phyloP scores from a whole-genome alignment of 2,113 vertebrate genomes.

The Psilopogon haemacephalus region DNA sequence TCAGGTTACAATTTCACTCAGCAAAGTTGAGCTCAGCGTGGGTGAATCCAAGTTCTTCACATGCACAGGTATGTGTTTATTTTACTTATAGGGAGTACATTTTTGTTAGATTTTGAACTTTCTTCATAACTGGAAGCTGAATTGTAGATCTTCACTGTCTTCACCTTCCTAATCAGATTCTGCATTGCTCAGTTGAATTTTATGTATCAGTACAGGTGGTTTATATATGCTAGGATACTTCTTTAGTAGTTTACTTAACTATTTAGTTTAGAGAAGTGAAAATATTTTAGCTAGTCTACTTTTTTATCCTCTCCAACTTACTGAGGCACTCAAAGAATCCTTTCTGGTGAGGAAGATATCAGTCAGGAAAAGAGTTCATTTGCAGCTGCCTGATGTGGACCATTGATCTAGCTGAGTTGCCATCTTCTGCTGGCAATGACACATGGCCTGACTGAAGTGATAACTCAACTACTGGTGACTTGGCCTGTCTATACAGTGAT shows the following conservation, averaged over 20 bases:
- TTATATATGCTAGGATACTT: neutral
- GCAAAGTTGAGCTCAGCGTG: constrained; percentile 97
- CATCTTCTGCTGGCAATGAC: neutral
- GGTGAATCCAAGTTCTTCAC: constrained; percentile 99
- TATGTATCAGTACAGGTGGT: neutral
- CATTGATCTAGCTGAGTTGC: neutral
- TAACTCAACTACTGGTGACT: neutral
- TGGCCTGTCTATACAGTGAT: neutral
- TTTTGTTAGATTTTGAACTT: neutral
- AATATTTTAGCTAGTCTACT: too few relatives aligned
- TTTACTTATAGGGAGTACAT: neutral
- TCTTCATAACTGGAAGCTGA: neutral
- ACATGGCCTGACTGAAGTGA: neutral
- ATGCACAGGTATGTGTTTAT: constrained; percentile 86
- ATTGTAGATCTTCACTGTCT: neutral
- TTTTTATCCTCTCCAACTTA: neutral
- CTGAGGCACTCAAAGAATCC: neutral
- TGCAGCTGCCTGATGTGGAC: neutral
- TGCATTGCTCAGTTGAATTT: constrained; percentile 4
- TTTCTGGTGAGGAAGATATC: neutral
- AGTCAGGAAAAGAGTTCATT: neutral
- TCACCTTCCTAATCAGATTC: neutral
- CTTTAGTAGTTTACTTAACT: too few relatives aligned
- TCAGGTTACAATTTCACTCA: constrained; percentile 97
- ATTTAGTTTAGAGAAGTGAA: too few relatives aligned